Evolutionary conservation across 2,888 invertebrate genomes (phyloP), one percentile per base, ranked within the genome.

Genomic region (Aphidoletes aphidimyza): DNA sequence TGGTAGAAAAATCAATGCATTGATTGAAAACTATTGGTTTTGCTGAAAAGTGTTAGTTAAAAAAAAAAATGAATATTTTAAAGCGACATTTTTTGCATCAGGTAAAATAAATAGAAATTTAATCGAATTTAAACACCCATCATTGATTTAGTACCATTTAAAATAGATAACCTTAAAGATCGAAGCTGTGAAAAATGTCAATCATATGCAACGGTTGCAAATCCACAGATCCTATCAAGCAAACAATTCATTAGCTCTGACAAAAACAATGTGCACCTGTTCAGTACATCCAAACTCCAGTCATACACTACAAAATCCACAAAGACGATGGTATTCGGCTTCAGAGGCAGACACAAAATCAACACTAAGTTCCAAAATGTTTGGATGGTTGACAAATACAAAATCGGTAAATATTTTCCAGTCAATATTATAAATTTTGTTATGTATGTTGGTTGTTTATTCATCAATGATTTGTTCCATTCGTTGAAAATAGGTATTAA

Each of bases 111-210:
- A 17, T 6, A 17, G 9, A 2, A 17, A 17, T 47, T 47, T 47
- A n/a, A n/a, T n/a, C n/a, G n/a, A n/a, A n/a, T n/a, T n/a, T n/a
- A n/a, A n/a, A n/a, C n/a, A n/a, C n/a, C n/a, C n/a, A n/a, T n/a
- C n/a, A n/a, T n/a, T n/a, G n/a, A n/a, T n/a, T n/a, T n/a, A n/a
- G n/a, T n/a, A n/a, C n/a, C n/a, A n/a, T n/a, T n/a, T n/a, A n/a
- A n/a, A n/a, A n/a, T n/a, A 69, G 69, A 69, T 69, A 69, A 69
- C 69, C 69, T 69, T 14, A 69, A 69, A 69, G 2, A 3, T 5
- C 30, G 69, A 69, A 69, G 8, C 30, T 30, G 8, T 14, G 8
- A 69, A 14, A 17, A 14, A 14, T 14, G 30, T 69, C 5, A 14
- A 30, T 69, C 69, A 30, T 14, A 30, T 69, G 34, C 26, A 69